These are phyloP conservation scores for Lytechinus variegatus DNA, from an alignment of 35 echinoderm and acorn worm species.

Conservation along the genomic window DNA sequence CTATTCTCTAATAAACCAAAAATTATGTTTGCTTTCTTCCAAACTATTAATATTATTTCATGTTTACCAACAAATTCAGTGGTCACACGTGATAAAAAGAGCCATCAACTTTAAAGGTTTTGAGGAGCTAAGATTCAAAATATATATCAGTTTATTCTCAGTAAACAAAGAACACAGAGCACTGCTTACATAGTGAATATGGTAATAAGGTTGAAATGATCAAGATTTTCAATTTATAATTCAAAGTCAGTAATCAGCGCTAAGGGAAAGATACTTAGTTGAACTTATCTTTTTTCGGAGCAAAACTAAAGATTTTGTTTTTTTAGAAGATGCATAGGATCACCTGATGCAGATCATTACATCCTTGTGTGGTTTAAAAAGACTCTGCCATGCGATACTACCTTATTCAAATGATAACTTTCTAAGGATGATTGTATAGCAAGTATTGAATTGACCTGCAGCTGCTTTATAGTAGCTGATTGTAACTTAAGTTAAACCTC, in stretches of 20 bases:
- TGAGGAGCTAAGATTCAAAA: no score
- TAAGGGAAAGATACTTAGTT: not conserved
- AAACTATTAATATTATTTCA: not conserved
- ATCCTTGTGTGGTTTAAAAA: not conserved
- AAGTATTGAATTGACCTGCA: not conserved
- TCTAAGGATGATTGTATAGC: not conserved
- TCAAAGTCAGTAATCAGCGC: not conserved
- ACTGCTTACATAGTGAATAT: not conserved
- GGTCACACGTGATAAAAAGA: not conserved
- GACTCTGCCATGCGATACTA: not conserved
- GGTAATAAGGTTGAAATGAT: not conserved
- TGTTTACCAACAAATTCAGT: not conserved
- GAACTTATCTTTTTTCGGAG: not conserved
- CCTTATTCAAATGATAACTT: not conserved
- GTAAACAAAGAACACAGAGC: no score
- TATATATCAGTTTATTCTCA: no score
- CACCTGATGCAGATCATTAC: not conserved
- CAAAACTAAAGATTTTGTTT: not conserved
- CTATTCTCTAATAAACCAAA: not conserved
- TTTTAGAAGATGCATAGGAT: not conserved
- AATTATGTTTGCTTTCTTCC: not conserved
- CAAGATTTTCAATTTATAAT: not conserved
- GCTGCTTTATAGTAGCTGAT: not conserved
- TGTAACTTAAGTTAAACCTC: conserved; percentile 13
- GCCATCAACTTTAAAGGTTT: no score